Evolutionary conservation across 1,140 invertebrate species (phyloP).

Genomic region (Cardiocondyla obscurior): DNA sequence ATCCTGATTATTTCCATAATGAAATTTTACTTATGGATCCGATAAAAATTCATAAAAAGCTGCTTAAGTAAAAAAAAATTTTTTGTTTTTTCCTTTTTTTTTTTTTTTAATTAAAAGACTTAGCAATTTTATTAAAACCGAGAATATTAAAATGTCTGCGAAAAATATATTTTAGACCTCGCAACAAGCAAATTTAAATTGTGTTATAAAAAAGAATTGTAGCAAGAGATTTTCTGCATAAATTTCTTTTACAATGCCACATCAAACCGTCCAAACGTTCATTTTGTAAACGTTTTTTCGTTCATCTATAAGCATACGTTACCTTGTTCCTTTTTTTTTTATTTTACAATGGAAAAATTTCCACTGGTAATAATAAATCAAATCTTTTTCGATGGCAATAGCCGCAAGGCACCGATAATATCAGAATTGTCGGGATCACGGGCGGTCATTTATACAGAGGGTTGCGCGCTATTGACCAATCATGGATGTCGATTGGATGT

Average conservation of each 20-base stretch:
- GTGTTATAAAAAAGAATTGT: not conserved
- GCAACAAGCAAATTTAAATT: not conserved
- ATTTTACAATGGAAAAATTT: not conserved
- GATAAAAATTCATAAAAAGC: not conserved
- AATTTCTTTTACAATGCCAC: not conserved
- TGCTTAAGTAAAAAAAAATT: not conserved
- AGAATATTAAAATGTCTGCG: not conserved
- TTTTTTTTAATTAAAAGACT: not conserved
- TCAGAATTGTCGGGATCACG: slow-evolving; percentile 52
- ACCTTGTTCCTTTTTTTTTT: not conserved
- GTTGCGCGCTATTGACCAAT: slow-evolving; percentile 53
- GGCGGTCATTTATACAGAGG: slow-evolving; percentile 47
- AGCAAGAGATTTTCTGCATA: not conserved
- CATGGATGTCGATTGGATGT: slow-evolving; percentile 60
- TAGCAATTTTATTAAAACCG: not conserved
- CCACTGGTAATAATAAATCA: slow-evolving; percentile 40
- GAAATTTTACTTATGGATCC: not conserved
- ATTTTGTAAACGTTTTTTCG: not conserved
- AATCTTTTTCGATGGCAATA: slow-evolving; percentile 47
- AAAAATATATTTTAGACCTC: not conserved
- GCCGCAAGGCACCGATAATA: slow-evolving; percentile 37
- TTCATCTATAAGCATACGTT: not conserved
- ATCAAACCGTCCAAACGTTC: not conserved
- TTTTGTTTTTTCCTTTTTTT: no score
- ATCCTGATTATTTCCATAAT: not conserved